Conservation (phyloP, 2,797 vertebrate species). For the Molossus molossus region DNA sequence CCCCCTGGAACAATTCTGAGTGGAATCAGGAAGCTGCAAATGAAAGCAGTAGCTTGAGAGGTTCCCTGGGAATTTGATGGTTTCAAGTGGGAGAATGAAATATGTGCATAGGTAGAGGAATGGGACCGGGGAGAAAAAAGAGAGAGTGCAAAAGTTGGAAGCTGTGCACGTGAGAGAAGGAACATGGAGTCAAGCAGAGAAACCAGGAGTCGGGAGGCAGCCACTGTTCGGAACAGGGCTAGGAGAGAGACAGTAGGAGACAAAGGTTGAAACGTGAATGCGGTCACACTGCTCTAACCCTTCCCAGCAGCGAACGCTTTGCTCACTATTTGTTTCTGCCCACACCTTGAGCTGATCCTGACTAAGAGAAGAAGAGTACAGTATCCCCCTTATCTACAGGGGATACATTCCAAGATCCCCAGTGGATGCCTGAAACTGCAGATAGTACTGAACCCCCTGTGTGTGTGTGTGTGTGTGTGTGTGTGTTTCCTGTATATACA, state of each 20-base stretch:
- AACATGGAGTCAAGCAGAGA: neutral
- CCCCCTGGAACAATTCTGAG: neutral
- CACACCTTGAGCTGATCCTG: neutral
- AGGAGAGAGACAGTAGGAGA: neutral
- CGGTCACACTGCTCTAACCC: neutral
- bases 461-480: neutral
- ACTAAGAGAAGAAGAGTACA: neutral
- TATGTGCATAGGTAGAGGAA: neutral
- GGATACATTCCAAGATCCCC: neutral
- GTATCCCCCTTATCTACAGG: neutral
- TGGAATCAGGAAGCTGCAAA: neutral
- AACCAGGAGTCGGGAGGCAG: neutral
- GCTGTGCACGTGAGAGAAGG: neutral
- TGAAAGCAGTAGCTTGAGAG: neutral
- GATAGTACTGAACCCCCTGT: neutral
- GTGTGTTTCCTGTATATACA: neutral
- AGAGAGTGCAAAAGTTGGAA: neutral
- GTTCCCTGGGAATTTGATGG: neutral
- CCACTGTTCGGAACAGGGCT: neutral
- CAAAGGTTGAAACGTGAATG: neutral
- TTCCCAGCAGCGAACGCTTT: neutral
- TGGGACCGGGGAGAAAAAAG: neutral
- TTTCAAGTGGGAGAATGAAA: neutral
- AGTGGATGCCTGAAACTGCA: neutral
- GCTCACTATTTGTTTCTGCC: neutral